These are phyloP conservation scores for Crypturellus undulatus DNA, from an alignment of 2,113 vertebrate species.

Conservation along the genomic window DNA sequence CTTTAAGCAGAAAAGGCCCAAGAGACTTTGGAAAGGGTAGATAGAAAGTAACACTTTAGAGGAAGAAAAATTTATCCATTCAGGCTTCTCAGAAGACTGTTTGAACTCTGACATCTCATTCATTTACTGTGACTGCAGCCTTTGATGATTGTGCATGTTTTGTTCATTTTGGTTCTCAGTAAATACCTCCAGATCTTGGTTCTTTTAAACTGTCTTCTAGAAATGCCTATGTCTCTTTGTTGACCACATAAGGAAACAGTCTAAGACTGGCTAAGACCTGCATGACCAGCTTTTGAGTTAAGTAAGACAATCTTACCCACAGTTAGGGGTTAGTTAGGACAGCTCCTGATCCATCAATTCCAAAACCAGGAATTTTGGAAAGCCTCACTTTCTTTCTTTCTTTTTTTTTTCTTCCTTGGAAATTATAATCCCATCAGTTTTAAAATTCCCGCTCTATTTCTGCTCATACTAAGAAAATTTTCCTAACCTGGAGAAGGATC, in stretches of 20 bases:
- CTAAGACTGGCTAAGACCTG: neutral
- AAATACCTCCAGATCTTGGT: neutral
- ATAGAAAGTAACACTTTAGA: neutral
- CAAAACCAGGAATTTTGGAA: neutral
- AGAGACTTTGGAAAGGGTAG: neutral
- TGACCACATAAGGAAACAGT: neutral
- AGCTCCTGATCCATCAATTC: neutral
- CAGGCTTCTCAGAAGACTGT: neutral
- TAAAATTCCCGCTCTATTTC: neutral
- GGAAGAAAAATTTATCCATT: neutral
- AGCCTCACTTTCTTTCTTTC: neutral
- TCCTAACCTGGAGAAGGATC: neutral
- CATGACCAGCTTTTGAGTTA: neutral
- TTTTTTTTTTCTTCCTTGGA: neutral
- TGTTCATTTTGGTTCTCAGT: neutral
- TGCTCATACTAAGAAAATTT: neutral
- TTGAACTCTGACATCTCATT: neutral
- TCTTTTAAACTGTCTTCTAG: neutral
- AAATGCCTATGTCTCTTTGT: neutral
- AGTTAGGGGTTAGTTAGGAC: neutral
- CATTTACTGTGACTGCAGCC: neutral
- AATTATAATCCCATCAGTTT: neutral
- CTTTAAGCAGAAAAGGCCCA: neutral
- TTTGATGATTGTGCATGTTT: neutral
- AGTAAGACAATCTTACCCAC: neutral